A percentile compares a stretch with the other conserved stretches of the same genome.
Conservation (phyloP, 2,888 invertebrate species). For the Odontocolon sp. region DNA sequence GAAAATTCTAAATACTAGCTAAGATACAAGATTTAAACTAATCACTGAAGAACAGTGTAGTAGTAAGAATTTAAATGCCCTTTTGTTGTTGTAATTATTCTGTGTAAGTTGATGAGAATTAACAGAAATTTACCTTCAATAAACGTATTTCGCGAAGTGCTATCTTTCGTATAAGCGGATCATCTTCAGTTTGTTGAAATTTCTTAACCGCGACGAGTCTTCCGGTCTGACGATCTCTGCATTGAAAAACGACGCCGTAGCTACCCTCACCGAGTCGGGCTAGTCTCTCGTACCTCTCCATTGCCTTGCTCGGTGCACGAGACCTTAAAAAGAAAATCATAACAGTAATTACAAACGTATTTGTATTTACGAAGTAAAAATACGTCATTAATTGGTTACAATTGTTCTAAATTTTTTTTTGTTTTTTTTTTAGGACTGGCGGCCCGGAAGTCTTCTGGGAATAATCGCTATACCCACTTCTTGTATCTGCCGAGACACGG, state of each 20-base stretch:
- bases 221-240: constrained; percentile 96
- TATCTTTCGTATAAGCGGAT: constrained; percentile 97
- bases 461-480: constrained; percentile 71
- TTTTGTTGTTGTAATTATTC: too few relatives aligned
- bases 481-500: constrained; percentile 78
- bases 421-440: not conserved
- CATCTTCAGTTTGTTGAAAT: constrained; percentile 98
- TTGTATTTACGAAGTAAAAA: not conserved
- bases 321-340: constrained; percentile 83
- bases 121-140: constrained; percentile 87
- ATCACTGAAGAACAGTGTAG: too few relatives aligned
- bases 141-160: constrained; percentile 96
- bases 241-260: constrained; percentile 98
- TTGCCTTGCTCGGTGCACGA: constrained; percentile 91
- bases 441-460: not conserved
- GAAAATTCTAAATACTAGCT: too few relatives aligned
- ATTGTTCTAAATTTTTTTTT: not conserved
- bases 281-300: constrained; percentile 97
- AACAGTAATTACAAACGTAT: not conserved
- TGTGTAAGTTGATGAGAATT: too few relatives aligned
- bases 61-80: too few relatives aligned
- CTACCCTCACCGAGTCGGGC: constrained; percentile 97
- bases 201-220: constrained; percentile 98
- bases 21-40: too few relatives aligned
- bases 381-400: not conserved